Conservation (phyloP, 1,140 invertebrate species). For the Drosophila hydei region DNA sequence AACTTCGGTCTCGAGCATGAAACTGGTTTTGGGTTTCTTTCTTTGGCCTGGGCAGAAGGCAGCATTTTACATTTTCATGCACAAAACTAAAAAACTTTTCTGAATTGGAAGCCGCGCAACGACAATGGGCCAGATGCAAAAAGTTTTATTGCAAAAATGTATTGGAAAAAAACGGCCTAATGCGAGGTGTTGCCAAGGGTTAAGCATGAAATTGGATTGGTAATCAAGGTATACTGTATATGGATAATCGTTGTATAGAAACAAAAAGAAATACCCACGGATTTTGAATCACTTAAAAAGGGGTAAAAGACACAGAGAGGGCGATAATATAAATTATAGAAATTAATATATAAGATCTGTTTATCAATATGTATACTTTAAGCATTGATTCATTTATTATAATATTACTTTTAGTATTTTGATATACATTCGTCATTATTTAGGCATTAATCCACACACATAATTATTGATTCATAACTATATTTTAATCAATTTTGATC, state of each 20-base stretch:
- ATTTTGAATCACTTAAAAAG: not conserved
- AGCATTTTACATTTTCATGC: constrained; percentile 73
- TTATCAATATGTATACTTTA: too few relatives aligned
- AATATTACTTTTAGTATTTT: too few relatives aligned
- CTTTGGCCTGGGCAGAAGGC: constrained; percentile 29
- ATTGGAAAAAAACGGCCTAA: constrained; percentile 6
- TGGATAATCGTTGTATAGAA: not conserved
- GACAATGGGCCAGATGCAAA: constrained; percentile 26
- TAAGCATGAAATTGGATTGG: constrained; percentile 24
- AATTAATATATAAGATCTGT: too few relatives aligned
- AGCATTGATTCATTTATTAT: too few relatives aligned
- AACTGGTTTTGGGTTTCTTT: constrained; percentile 74
- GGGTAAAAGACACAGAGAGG: too few relatives aligned
- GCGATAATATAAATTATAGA: too few relatives aligned
- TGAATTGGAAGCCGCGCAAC: constrained; percentile 42
- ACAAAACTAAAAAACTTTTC: constrained; percentile 63
- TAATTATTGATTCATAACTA: too few relatives aligned
- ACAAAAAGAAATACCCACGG: not conserved
- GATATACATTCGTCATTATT: too few relatives aligned
- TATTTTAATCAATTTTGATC: too few relatives aligned
- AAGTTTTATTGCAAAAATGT: constrained; percentile 31
- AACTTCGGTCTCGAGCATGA: constrained; percentile 29
- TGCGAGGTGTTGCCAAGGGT: constrained; percentile 1
- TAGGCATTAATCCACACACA: too few relatives aligned
- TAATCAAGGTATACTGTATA: constrained; percentile 1